Base-by-base conservation (phyloP, 1,140 invertebrate genomes). In the Drosophila insularis region DNA sequence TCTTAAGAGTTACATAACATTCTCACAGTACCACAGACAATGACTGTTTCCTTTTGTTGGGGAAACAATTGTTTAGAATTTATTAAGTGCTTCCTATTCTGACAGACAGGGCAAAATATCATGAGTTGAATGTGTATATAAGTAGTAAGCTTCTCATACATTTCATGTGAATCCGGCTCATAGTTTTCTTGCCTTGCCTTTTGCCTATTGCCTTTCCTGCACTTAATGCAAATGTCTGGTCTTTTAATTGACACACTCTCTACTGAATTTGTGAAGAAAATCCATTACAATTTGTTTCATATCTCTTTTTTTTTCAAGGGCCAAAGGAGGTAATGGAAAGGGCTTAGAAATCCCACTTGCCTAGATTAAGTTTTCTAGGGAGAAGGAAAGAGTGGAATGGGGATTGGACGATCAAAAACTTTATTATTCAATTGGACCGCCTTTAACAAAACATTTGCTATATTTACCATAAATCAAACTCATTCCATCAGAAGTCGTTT, bases 21-120 rank as follows among this genome's bases (percentile, higher is more conserved):
- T 19, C 55, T 61, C 21, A 40, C 40, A 1, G 13, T 56, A 6
- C 5, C 5, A 27, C 35, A 64, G 60, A 86, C 78, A 78, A 71
- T 78, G 65, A 8, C 58, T 14, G 23, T 37, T 77, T 63, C 66
- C 71, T 70, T 82, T 86, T 86, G 81, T 86, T 86, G 74, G 67
- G 63, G 73, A 71, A 63, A 74, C 75, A 72, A 76, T 81, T 78
- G 81, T 75, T 81, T 86, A 72, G 81, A 71, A 87, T 86, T 86
- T 86, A 86, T 86, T 81, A 86, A 86, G 82, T 81, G 81, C 78
- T 86, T 86, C 81, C 81, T 81, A 68, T 70, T 71, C 63, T 69
- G 75, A 64, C 80, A 72, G 70, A 64, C 75, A 81, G 71, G 75
- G 70, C 68, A 68, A 72, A 63, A 56, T 70, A 65, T 74, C 73